phyloP scores from a whole-genome alignment of 2,888 invertebrate species.

The Coenonympha glycerion region DNA sequence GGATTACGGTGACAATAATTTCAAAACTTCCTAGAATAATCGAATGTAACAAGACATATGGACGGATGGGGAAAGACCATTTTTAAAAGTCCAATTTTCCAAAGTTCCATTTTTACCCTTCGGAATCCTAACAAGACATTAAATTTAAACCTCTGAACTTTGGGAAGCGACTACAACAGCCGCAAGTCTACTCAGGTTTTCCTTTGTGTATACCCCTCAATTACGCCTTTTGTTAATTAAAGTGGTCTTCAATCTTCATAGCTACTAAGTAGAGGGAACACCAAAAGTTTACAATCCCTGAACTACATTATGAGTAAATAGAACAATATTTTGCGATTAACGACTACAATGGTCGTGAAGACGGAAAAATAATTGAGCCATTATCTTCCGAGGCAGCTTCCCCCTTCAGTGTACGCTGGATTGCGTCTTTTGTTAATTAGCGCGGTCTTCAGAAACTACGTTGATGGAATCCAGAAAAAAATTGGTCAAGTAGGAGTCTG shows the following conservation, averaged over 20 bases:
- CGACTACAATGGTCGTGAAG: conserved; percentile 5
- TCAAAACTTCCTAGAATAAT: too few relatives aligned
- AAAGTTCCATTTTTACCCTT: too few relatives aligned
- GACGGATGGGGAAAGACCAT: too few relatives aligned
- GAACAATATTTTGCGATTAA: conserved; percentile 4
- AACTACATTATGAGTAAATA: conserved; percentile 8
- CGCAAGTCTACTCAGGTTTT: not conserved
- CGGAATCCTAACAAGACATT: too few relatives aligned
- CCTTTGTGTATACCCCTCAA: not conserved
- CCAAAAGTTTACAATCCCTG: conserved; percentile 2
- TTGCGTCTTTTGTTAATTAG: conserved; percentile 14
- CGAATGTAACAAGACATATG: too few relatives aligned
- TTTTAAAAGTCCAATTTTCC: too few relatives aligned
- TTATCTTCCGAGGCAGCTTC: conserved; percentile 13
- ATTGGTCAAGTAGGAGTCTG: too few relatives aligned
- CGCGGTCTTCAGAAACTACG: conserved; percentile 6
- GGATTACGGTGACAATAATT: too few relatives aligned
- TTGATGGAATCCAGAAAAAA: conserved; percentile 5
- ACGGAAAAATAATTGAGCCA: conserved; percentile 15
- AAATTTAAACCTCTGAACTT: too few relatives aligned
- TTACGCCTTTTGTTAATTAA: conserved; percentile 1
- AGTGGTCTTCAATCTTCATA: not conserved
- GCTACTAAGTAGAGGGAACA: not conserved
- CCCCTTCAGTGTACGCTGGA: conserved; percentile 9
- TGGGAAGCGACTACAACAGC: not conserved